Evolutionary conservation across 2,888 invertebrate genomes (phyloP).

Genomic region (Habroteleia sp.): DNA sequence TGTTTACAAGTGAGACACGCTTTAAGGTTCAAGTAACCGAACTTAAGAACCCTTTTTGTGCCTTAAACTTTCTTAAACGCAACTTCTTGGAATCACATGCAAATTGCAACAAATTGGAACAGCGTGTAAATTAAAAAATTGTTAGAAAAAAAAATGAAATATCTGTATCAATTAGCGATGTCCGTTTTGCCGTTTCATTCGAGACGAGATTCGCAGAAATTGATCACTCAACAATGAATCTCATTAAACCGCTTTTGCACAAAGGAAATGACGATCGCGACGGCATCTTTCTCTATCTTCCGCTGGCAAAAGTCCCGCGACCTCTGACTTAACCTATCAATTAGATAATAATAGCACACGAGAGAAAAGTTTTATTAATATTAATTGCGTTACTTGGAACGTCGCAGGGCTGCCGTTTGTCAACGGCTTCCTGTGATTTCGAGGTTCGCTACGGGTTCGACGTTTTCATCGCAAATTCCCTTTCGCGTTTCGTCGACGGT

Average conservation of each 20-base stretch:
- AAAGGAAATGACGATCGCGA: constrained; percentile 56
- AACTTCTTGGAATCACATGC: too few relatives aligned
- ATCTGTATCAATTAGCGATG: neutral
- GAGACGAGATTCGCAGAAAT: constrained; percentile 48
- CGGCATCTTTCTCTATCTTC: constrained; percentile 37
- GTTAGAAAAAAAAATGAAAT: neutral
- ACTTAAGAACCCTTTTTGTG: too few relatives aligned
- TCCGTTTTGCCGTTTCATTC: constrained; percentile 25
- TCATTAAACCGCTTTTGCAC: constrained; percentile 50
- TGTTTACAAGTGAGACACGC: too few relatives aligned
- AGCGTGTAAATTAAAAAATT: too few relatives aligned
- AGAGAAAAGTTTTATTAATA: constrained; percentile 55
- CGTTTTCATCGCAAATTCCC: too few relatives aligned
- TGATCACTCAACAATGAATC: constrained; percentile 54
- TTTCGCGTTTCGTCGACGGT: too few relatives aligned
- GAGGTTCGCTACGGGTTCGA: neutral
- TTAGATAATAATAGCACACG: constrained; percentile 54
- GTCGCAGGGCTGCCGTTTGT: constrained; percentile 1
- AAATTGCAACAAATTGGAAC: too few relatives aligned
- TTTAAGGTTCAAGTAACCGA: too few relatives aligned
- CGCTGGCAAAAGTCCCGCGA: constrained; percentile 47
- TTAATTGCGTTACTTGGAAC: constrained; percentile 40
- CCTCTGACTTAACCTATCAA: constrained; percentile 63
- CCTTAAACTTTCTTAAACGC: too few relatives aligned
- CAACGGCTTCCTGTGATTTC: neutral